Percentiles rank a stretch among this genome's conserved stretches.
phyloP scores from a whole-genome alignment of 1,140 invertebrate species.

The Bombus turneri region DNA sequence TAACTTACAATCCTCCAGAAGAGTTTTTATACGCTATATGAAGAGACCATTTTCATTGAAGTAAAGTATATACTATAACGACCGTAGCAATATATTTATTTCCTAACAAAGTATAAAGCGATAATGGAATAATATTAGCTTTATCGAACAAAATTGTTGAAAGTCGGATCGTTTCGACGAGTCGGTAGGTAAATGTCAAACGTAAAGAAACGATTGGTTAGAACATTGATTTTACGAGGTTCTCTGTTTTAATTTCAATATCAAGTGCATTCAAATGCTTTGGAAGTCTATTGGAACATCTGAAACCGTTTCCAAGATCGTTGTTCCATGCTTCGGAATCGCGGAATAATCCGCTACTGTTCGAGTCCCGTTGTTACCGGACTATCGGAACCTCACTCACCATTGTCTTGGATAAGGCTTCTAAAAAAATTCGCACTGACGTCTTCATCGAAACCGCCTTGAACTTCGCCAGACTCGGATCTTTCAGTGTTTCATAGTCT shows the following conservation, averaged over 20 bases:
- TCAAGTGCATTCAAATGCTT: background rate
- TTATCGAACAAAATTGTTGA: background rate
- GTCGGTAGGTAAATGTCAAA: background rate
- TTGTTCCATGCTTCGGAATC: conserved; percentile 27
- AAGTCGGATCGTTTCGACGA: background rate
- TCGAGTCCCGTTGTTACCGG: conserved; percentile 46
- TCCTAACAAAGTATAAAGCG: background rate
- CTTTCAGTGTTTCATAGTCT: background rate
- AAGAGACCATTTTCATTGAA: too few species aligned
- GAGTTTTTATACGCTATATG: too few species aligned
- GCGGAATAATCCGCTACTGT: conserved; percentile 45
- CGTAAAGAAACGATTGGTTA: background rate
- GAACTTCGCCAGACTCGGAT: conserved; percentile 3
- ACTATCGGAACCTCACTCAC: conserved; percentile 44
- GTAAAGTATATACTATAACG: too few species aligned
- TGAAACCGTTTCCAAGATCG: conserved; percentile 25
- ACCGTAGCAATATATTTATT: too few species aligned
- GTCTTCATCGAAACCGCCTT: conserved; percentile 45
- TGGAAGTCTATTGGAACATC: background rate
- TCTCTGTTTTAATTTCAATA: background rate
- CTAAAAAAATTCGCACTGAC: conserved; percentile 42
- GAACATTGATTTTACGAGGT: background rate
- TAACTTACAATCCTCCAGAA: too few species aligned
- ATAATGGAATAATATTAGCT: background rate
- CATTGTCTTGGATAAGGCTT: conserved; percentile 43